These are phyloP conservation scores for Platorchestia sp. DNA, from an alignment of 1,140 invertebrate species.

Conservation along the genomic window DNA sequence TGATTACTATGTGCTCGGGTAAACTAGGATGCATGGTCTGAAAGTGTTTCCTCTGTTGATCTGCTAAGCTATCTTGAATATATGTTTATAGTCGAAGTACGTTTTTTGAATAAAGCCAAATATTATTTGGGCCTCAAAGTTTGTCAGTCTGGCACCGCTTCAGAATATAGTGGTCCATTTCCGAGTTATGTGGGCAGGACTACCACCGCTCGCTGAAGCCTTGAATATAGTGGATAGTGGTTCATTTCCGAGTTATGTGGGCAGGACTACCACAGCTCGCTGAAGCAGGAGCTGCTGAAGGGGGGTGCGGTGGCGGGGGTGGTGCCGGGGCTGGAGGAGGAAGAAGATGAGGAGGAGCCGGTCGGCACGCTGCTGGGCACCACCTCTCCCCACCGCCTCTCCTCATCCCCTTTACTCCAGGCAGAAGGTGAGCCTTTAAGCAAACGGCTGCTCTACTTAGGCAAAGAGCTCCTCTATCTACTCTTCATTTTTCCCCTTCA, in stretches of 20 bases:
- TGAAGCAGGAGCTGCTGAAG: slow-evolving; percentile 37
- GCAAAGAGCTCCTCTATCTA: background rate
- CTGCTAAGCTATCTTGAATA: too few species aligned
- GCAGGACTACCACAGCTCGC: slow-evolving; percentile 41
- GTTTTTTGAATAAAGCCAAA: too few species aligned
- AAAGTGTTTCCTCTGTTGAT: too few species aligned
- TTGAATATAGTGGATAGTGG: too few species aligned
- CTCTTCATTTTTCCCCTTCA: background rate
- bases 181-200: slow-evolving; percentile 24
- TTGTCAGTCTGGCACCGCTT: too few species aligned
- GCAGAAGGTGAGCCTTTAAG: background rate
- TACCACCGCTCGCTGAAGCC: slow-evolving; percentile 46
- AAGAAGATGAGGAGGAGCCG: slow-evolving; percentile 31
- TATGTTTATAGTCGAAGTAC: too few species aligned
- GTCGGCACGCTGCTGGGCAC: background rate
- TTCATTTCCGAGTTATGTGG: too few species aligned
- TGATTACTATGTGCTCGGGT: too few species aligned
- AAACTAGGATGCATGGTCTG: too few species aligned
- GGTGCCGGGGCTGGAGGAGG: slow-evolving; percentile 42
- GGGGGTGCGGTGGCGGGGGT: background rate
- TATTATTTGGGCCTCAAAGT: too few species aligned
- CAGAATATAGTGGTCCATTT: too few species aligned
- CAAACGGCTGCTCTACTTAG: background rate
- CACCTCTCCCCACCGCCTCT: background rate
- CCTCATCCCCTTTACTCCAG: slow-evolving; percentile 17